phyloP scores from a whole-genome alignment of 1,140 invertebrate species.

The Mya arenaria region DNA sequence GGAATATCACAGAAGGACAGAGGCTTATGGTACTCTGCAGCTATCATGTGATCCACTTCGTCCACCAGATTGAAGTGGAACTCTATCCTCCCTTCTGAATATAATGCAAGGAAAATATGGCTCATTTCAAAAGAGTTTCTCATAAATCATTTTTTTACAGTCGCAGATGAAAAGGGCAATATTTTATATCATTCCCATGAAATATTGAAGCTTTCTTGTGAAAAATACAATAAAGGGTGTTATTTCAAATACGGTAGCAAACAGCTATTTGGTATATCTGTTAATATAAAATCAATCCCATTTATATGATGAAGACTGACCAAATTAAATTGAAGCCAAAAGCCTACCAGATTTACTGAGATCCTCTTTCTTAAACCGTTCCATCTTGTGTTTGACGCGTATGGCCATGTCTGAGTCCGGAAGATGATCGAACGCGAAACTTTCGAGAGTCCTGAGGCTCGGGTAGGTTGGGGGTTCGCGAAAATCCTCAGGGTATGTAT shows the following conservation, averaged over 20 bases:
- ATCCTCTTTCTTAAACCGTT: slow-evolving; percentile 83
- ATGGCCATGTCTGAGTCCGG: slow-evolving; percentile 81
- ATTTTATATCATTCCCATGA: no score
- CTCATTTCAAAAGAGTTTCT: no score
- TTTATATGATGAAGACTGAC: no score
- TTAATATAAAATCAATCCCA: no score
- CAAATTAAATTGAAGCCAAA: not conserved
- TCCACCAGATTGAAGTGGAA: slow-evolving; percentile 78
- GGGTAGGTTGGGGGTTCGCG: slow-evolving; percentile 90
- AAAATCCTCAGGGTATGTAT: slow-evolving; percentile 98
- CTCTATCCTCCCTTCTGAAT: slow-evolving; percentile 70
- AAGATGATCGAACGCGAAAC: slow-evolving; percentile 91
- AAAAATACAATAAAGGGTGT: no score
- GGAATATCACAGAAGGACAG: slow-evolving; percentile 85
- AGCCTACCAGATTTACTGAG: slow-evolving; percentile 64
- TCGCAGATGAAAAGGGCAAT: no score
- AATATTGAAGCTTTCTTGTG: no score
- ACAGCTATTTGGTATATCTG: no score
- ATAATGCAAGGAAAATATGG: no score
- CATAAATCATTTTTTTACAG: no score
- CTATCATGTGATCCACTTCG: slow-evolving; percentile 76
- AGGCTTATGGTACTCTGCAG: slow-evolving; percentile 71
- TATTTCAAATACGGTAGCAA: no score
- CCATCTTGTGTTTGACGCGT: slow-evolving; percentile 86
- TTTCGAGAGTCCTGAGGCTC: slow-evolving; percentile 90